Evolutionary conservation across 2,797 vertebrate genomes (phyloP), one percentile per base, ranked within the genome.

Genomic region (Remorina albescens): DNA sequence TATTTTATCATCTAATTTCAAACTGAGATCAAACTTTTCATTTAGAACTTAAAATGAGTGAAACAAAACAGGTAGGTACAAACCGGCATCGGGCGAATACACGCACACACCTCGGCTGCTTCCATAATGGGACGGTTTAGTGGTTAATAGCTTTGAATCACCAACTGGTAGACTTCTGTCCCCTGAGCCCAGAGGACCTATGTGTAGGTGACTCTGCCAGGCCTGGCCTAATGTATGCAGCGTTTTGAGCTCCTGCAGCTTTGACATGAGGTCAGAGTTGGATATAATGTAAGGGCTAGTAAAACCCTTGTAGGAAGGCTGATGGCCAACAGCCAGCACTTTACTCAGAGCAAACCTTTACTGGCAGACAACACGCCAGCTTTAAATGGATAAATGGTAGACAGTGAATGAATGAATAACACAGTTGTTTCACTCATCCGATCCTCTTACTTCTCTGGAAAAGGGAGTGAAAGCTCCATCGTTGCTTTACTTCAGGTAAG

Each of bases 311-410:
- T 88, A 4, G 23, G 73, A 81, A 80, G 86, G 83, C 67, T 74
- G 82, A 82, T 89, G 91, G 89, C 85, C 21, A 37, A 21, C 15
- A 71, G 85, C 88, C 90, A 92, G 81, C 78, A 58, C 73, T 83
- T 82, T 51, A 77, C 81, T 85, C 71, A 34, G 46, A 62, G 64
- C 51, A 32, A 60, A 46, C 26, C 65, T 53, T 79, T 69, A 41
- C 78, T 86, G 82, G 67, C 82, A 76, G 76, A 37, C 80, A 53
- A 50, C 77, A 73, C 32, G 55, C 65, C 76, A 66, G 32, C 55
- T 75, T 80, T 74, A n/a, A n/a, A n/a, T n/a, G n/a, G n/a, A n/a
- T n/a, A n/a, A n/a, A n/a, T n/a, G n/a, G n/a, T n/a, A n/a, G n/a
- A n/a, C n/a, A n/a, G n/a, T n/a, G n/a, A n/a, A n/a, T n/a, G n/a